Conservation (phyloP, 1,140 invertebrate genomes). For the Drosophila triauraria region DNA sequence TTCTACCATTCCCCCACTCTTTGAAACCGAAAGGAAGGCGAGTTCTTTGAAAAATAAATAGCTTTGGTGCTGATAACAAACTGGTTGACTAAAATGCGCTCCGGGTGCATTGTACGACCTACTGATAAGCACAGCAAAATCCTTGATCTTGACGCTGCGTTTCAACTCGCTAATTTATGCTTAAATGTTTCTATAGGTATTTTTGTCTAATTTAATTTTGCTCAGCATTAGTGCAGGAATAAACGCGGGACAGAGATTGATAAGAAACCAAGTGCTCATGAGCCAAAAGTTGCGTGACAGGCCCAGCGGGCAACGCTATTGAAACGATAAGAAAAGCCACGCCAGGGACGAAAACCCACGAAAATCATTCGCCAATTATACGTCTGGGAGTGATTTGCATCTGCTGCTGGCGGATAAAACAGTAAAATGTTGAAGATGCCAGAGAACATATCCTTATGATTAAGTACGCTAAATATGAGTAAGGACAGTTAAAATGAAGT, state of each 20-base stretch:
- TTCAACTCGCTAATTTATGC: conserved; percentile 71
- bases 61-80: conserved; percentile 65
- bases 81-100: conserved; percentile 80
- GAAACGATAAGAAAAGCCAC: conserved; percentile 49
- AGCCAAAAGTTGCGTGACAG: conserved; percentile 43
- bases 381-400: conserved; percentile 67
- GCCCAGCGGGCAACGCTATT: conserved; percentile 31
- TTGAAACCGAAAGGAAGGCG: conserved; percentile 51
- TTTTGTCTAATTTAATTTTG: conserved; percentile 34
- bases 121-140: conserved; percentile 64
- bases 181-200: conserved; percentile 21
- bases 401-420: conserved; percentile 43
- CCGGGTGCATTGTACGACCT: conserved; percentile 77
- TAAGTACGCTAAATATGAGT: conserved; percentile 40
- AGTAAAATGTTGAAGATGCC: not conserved
- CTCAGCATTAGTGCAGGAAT: conserved; percentile 46
- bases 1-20: conserved; percentile 41
- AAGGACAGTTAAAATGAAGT: conserved; percentile 24
- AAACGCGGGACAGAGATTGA: conserved; percentile 34
- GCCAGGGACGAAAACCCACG: conserved; percentile 12
- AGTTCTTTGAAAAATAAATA: conserved; percentile 47
- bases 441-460: not conserved
- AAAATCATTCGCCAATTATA: conserved; percentile 56
- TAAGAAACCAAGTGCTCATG: conserved; percentile 41
- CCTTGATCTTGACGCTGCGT: conserved; percentile 79